Conservation (phyloP, 2,888 invertebrate genomes). For the Leptura quadrifasciata region DNA sequence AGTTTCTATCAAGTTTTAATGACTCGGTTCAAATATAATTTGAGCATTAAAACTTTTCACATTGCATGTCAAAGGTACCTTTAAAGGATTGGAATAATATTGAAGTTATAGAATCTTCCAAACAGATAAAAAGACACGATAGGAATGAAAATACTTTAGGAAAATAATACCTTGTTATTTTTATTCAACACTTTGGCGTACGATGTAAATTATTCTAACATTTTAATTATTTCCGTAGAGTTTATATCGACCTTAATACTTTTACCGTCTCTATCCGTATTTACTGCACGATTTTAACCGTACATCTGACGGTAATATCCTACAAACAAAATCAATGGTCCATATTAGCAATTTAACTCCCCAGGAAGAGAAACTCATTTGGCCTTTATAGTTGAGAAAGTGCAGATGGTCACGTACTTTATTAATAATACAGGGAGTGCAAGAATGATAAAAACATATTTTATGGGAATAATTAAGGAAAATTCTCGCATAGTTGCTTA, state of each 20-base stretch:
- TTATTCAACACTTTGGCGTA: neutral
- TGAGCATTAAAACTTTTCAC: no score
- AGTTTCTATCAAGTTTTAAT: no score
- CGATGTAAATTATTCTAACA: neutral
- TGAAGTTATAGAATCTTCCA: neutral
- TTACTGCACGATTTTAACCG: neutral
- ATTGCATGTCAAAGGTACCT: neutral
- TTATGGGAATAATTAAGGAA: no score
- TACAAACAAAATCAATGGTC: neutral
- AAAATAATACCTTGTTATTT: neutral
- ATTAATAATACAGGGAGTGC: no score
- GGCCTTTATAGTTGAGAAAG: neutral
- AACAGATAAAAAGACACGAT: neutral
- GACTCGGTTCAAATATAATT: no score
- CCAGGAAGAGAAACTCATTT: neutral
- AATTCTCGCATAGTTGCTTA: no score
- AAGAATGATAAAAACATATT: no score
- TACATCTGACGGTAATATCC: neutral
- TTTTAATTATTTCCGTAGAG: neutral
- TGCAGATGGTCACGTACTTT: neutral
- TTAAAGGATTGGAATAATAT: neutral
- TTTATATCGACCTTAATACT: neutral
- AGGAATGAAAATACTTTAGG: neutral
- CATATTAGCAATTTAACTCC: neutral
- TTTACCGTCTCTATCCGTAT: neutral